phyloP scores from a whole-genome alignment of 2,113 vertebrate species.

The Podocnemis expansa region DNA sequence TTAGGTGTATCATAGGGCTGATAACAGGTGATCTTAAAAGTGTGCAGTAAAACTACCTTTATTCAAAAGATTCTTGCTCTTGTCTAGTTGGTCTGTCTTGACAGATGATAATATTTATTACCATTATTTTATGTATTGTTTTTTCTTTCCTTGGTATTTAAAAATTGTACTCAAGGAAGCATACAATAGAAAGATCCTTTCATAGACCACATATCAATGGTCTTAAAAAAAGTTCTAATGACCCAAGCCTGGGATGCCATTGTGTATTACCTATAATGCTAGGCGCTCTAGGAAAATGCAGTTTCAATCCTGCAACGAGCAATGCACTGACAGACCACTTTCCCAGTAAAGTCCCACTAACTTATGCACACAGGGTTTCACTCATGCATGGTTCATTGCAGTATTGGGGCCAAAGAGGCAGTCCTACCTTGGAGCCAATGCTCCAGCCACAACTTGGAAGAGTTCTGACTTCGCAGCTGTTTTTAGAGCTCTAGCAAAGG shows the following conservation, averaged over 20 bases:
- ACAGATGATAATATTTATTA: conserved; percentile 17
- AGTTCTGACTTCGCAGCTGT: not conserved
- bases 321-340: not conserved
- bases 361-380: not conserved
- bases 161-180: not conserved
- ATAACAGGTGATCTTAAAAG: conserved; percentile 46
- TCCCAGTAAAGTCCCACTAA: not conserved
- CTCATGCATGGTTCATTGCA: not conserved
- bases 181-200: not conserved
- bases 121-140: not conserved
- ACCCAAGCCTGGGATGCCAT: not conserved
- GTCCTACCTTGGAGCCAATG: not conserved
- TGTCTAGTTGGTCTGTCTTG: not conserved
- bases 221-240: not conserved
- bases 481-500: not conserved
- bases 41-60: conserved; percentile 32
- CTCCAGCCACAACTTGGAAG: not conserved
- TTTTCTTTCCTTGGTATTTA: not conserved
- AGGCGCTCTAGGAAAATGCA: not conserved
- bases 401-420: not conserved
- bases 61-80: not conserved
- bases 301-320: not conserved
- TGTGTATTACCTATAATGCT: not conserved
- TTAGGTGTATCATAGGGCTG: conserved; percentile 5
- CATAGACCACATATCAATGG: not conserved